Conservation (phyloP, 2,113 vertebrate species). For the Mesembrinibis cayennensis region DNA sequence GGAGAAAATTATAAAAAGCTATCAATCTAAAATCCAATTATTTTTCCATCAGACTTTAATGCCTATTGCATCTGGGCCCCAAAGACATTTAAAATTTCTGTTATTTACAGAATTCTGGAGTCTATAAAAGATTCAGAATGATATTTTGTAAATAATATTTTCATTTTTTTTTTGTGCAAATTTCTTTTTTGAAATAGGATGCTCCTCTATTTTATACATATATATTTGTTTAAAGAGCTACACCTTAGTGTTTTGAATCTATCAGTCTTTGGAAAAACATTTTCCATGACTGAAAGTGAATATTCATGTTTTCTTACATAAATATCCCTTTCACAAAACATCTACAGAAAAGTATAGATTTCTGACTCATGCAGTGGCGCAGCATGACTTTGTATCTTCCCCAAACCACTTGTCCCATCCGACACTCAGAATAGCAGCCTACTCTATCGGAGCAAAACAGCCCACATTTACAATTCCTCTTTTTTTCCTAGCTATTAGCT, state of each 20-base stretch:
- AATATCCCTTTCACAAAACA: background rate
- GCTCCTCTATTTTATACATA: background rate
- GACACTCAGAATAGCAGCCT: background rate
- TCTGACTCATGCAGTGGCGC: background rate
- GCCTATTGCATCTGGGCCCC: background rate
- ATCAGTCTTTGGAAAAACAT: background rate
- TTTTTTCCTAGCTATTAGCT: constrained; percentile 7
- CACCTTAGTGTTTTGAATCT: background rate
- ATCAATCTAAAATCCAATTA: background rate
- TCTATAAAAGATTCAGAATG: background rate
- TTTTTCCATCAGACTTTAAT: background rate
- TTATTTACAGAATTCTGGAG: background rate
- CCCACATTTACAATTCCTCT: background rate
- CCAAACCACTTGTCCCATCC: constrained; percentile 13
- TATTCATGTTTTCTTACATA: background rate
- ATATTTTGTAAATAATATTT: background rate
- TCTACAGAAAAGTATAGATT: background rate
- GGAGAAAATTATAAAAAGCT: constrained; percentile 7
- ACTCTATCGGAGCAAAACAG: background rate
- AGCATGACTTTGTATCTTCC: background rate
- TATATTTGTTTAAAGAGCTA: background rate
- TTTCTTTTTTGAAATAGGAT: background rate
- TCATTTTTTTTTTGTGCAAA: background rate
- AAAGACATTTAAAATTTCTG: background rate
- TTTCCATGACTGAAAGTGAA: background rate